These are phyloP conservation scores for Thymelicus lineola DNA, from an alignment of 2,888 invertebrate genomes.

Conservation along the genomic window DNA sequence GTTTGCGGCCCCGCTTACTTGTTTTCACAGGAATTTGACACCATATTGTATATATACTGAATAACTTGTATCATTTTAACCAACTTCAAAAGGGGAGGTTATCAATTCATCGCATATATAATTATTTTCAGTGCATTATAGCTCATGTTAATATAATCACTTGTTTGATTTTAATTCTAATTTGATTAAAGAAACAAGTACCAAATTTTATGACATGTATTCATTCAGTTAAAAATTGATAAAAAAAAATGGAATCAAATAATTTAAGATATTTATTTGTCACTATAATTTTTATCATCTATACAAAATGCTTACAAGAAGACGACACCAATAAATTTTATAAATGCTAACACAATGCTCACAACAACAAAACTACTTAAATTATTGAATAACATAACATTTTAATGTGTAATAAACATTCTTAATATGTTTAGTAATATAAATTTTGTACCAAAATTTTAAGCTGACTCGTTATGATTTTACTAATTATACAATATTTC, in stretches of 20 bases:
- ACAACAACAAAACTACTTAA: neutral
- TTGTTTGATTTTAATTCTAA: neutral
- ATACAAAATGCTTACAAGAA: neutral
- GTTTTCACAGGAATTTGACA: neutral
- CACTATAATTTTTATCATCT: neutral
- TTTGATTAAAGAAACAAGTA: neutral
- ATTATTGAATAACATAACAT: too few relatives aligned
- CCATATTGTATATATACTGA: constrained; percentile 4
- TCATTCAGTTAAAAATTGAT: too few relatives aligned
- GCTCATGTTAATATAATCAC: neutral
- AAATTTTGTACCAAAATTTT: neutral
- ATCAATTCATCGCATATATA: too few relatives aligned
- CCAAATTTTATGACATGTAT: too few relatives aligned
- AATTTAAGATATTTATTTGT: too few relatives aligned
- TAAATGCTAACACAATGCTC: neutral
- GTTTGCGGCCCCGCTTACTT: too few relatives aligned
- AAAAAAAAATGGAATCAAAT: too few relatives aligned
- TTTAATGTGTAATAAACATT: neutral
- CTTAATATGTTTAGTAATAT: neutral
- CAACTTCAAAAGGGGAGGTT: too few relatives aligned
- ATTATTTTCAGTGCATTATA: constrained; percentile 3
- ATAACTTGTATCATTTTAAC: constrained; percentile 3
- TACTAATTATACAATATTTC: neutral
- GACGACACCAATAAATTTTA: neutral
- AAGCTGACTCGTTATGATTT: neutral